Conservation (phyloP, 2,888 invertebrate genomes). For the Pyrrhia umbra region DNA sequence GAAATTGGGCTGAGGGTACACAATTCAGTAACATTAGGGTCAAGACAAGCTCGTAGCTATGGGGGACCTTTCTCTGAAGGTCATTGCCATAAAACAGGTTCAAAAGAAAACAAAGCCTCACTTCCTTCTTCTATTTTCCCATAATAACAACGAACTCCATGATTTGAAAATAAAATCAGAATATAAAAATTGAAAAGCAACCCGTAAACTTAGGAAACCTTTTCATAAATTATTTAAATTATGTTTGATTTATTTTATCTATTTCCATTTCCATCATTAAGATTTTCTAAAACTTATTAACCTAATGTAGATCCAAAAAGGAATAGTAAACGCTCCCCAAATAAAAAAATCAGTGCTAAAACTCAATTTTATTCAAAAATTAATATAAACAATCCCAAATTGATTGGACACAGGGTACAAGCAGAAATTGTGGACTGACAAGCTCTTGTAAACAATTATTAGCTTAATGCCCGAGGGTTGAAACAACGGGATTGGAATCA, state of each 20-base stretch:
- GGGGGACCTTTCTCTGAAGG: not conserved
- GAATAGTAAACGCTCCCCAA: not conserved
- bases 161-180: not conserved
- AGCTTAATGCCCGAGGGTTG: constrained; percentile 2
- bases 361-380: constrained; percentile 13
- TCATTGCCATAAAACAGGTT: not conserved
- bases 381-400: constrained; percentile 19
- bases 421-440: constrained; percentile 18
- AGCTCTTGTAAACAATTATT: constrained; percentile 17
- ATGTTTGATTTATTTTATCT: too few relatives aligned
- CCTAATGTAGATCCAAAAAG: not conserved
- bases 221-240: too few relatives aligned
- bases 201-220: too few relatives aligned
- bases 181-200: too few relatives aligned
- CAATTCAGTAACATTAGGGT: constrained; percentile 6
- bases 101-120: not conserved
- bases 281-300: too few relatives aligned
- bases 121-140: constrained; percentile 3
- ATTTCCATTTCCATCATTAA: too few relatives aligned
- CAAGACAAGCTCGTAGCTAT: constrained; percentile 6
- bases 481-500: constrained; percentile 11
- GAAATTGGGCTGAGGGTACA: constrained; percentile 23
- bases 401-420: constrained; percentile 20
- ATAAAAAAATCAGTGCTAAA: not conserved
- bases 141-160: not conserved